phyloP scores from a whole-genome alignment of 2,888 invertebrate species.

The Sarcophaga rosellei region DNA sequence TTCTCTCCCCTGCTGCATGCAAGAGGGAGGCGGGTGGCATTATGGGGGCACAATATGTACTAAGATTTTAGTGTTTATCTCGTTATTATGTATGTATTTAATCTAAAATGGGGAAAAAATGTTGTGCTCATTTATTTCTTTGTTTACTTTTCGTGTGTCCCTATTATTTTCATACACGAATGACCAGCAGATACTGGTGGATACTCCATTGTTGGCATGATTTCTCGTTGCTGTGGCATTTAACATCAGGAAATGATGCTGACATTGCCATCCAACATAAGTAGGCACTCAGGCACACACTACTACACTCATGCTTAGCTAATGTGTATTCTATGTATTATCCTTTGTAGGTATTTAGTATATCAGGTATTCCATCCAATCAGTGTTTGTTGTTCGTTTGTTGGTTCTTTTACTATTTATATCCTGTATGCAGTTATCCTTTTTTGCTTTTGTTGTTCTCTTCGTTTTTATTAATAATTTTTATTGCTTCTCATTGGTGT shows the following conservation, averaged over 20 bases:
- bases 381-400: slow-evolving; percentile 63
- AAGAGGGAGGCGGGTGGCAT: background rate
- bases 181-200: slow-evolving; percentile 66
- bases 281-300: slow-evolving; percentile 72
- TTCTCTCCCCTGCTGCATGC: background rate
- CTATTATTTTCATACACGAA: slow-evolving; percentile 64
- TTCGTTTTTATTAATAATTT: slow-evolving; percentile 20
- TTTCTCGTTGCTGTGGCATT: slow-evolving; percentile 77
- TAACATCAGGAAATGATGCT: slow-evolving; percentile 80
- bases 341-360: slow-evolving; percentile 16
- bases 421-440: slow-evolving; percentile 45
- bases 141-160: slow-evolving; percentile 51
- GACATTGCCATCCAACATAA: slow-evolving; percentile 76
- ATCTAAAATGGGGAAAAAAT: slow-evolving; percentile 44
- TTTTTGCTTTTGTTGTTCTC: slow-evolving; percentile 28
- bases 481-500: slow-evolving; percentile 47
- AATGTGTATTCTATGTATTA: slow-evolving; percentile 11
- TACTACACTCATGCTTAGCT: slow-evolving; percentile 74
- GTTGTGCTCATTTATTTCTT: slow-evolving; percentile 58
- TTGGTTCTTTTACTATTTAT: slow-evolving; percentile 55
- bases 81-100: slow-evolving; percentile 40
- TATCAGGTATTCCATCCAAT: slow-evolving; percentile 58
- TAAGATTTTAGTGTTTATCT: slow-evolving; percentile 55
- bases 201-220: slow-evolving; percentile 58
- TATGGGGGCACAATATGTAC: too few relatives aligned